A percentile compares a stretch with the other conserved stretches of the same genome.
phyloP scores from a whole-genome alignment of 2,888 invertebrate species.

The Synergus japonicus region DNA sequence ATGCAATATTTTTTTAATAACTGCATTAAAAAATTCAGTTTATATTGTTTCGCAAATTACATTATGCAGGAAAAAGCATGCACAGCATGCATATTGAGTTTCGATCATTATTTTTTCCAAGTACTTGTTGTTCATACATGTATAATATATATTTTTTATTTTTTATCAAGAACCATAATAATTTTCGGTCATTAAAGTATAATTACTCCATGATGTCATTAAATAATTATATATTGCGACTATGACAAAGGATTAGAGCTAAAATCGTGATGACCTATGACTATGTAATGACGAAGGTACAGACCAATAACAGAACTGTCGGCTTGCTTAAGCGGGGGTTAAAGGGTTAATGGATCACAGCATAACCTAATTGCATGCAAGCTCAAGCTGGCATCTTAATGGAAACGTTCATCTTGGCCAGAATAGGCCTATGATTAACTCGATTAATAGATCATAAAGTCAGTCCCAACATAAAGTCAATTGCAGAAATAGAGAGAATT shows the following conservation, averaged over 20 bases:
- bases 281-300: conserved; percentile 14
- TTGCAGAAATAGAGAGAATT: background rate
- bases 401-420: conserved; percentile 27
- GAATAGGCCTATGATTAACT: conserved; percentile 22
- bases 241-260: background rate
- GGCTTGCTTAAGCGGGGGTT: conserved; percentile 21
- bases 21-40: conserved; percentile 26
- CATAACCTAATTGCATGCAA: conserved; percentile 37
- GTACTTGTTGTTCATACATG: background rate
- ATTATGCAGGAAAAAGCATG: background rate
- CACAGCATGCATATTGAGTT: background rate
- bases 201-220: background rate
- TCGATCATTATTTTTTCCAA: conserved; percentile 7
- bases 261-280: background rate
- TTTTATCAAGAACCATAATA: background rate
- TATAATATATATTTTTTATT: background rate
- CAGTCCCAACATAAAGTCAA: background rate
- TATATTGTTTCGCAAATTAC: conserved; percentile 15
- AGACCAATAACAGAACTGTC: conserved; percentile 27
- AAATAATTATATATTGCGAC: background rate
- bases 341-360: conserved; percentile 31
- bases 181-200: background rate
- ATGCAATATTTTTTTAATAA: conserved; percentile 14
- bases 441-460: conserved; percentile 8
- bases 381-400: conserved; percentile 18